Evolutionary conservation across 2,113 vertebrate genomes (phyloP).

Genomic region (Peromyscus maniculatus): DNA sequence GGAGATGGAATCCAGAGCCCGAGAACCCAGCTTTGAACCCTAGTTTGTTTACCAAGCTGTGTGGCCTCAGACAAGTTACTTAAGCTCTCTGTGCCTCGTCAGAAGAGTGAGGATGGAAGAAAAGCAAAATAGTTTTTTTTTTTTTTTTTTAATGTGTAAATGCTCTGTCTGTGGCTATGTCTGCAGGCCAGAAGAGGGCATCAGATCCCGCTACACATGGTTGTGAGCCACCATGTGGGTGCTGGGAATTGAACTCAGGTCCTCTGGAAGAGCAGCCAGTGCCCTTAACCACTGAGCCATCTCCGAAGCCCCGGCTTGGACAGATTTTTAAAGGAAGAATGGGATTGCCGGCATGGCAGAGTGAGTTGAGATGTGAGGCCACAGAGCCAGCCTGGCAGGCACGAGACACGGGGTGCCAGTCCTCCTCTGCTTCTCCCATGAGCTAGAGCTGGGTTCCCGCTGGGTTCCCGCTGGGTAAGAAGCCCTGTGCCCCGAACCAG

Average conservation of each 20-base stretch:
- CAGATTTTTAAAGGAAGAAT: not conserved
- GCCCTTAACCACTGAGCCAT: not conserved
- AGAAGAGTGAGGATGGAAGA: not conserved
- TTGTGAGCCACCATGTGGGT: not conserved
- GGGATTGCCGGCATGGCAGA: not conserved
- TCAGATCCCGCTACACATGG: too few relatives aligned
- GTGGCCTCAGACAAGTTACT: not conserved
- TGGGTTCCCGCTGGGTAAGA: not conserved
- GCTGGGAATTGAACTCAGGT: not conserved
- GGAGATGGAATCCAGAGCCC: not conserved
- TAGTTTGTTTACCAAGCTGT: not conserved
- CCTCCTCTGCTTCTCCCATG: not conserved
- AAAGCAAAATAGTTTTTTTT: not conserved
- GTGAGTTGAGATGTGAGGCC: not conserved
- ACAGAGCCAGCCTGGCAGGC: not conserved
- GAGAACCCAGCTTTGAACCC: not conserved
- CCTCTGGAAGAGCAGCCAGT: not conserved
- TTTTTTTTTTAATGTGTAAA: not conserved
- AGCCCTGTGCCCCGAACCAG: not conserved
- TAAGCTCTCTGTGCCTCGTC: not conserved
- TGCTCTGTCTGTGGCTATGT: not conserved
- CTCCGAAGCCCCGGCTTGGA: not conserved
- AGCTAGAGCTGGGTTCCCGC: not conserved
- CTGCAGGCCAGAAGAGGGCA: not conserved
- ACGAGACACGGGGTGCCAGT: too few relatives aligned